Evolutionary conservation across 2,797 vertebrate species (phyloP), one percentile per base, ranked within the genome.

Genomic region (Ctenopoma kingsleyae): DNA sequence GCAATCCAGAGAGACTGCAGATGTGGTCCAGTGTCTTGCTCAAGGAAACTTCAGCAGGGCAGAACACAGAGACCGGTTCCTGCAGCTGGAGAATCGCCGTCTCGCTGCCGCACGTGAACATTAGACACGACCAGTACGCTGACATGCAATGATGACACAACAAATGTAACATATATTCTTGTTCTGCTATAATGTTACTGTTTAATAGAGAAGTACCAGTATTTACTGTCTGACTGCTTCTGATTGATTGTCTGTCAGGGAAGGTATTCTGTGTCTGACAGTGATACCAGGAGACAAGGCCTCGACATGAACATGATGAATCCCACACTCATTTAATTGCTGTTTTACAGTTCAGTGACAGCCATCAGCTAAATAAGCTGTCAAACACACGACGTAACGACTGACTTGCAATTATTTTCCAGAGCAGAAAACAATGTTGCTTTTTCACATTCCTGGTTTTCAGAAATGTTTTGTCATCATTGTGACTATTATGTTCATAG

Each of bases 331-430:
- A 53, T 71, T 87, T 91, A 89, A 87, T 91, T 89, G 85, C 74
- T 77, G 82, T 85, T 83, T 86, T 84, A 83, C 85, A 87, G 78
- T 89, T 85, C 84, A 80, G 76, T 72, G 84, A 73, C 83, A 87
- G 85, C 69, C 78, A 74, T 87, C 85, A 83, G 80, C 85, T 82
- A 82, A 88, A 90, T 89, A 84, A 87, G 78, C 79, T 79, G 86
- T 85, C 90, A 85, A 35, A 65, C 8, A n/a, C 66, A 41, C 66
- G 50, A 60, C 41, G 47, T 40, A 61, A 72, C 16, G 17, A 66
- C 70, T 74, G 72, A 79, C 71, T 76, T 11, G 48, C 79, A 85
- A 84, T 89, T 85, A 87, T 77, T 68, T 78, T 9, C 57, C 69
- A 27, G 20, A 69, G 41, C 50, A 68, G 43, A 60, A 54, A 54